phyloP scores from a whole-genome alignment of 2,113 vertebrate species.

The Petaurus breviceps region DNA sequence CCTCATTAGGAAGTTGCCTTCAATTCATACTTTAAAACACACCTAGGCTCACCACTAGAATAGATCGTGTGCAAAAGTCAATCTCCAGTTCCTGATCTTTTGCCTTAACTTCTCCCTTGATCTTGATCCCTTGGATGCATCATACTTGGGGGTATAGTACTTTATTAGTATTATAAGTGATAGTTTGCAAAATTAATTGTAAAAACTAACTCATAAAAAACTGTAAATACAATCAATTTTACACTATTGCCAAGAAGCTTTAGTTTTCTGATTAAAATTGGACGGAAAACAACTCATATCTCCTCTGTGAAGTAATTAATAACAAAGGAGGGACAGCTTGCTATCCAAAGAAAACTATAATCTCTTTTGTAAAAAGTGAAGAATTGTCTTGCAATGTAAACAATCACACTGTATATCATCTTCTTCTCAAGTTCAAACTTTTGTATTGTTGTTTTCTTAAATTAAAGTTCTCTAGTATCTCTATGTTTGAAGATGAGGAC shows the following conservation, averaged over 20 bases:
- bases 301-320: background rate
- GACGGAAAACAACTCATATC: background rate
- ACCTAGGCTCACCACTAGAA: too few species aligned
- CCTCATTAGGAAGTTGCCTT: background rate
- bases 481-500: background rate
- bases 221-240: too few species aligned
- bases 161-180: background rate
- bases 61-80: background rate
- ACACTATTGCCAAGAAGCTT: background rate
- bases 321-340: background rate
- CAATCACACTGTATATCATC: background rate
- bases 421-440: background rate
- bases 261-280: background rate
- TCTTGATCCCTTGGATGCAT: background rate
- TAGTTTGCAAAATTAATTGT: background rate
- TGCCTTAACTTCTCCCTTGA: background rate
- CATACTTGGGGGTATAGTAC: too few species aligned
- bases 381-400: background rate
- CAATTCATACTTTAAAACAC: background rate
- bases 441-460: background rate
- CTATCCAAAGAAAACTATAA: background rate
- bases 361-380: background rate
- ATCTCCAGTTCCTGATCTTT: background rate
- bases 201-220: background rate
- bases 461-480: background rate